phyloP scores from a whole-genome alignment of 2,113 vertebrate species.

The Ia io region DNA sequence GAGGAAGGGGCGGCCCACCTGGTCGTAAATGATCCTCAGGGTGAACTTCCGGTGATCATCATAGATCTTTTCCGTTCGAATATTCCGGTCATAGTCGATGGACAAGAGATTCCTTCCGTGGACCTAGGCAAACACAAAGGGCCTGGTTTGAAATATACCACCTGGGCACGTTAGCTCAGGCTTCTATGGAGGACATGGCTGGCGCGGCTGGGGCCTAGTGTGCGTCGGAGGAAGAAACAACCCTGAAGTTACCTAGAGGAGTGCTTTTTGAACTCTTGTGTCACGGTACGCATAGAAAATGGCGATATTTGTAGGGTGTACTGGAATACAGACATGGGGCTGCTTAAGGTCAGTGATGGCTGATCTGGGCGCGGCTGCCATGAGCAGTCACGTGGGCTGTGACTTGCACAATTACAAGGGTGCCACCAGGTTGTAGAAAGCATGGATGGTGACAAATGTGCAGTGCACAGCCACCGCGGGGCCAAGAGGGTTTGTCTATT shows the following conservation, averaged over 20 bases:
- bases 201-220: background rate
- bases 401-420: background rate
- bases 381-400: background rate
- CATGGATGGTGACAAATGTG: background rate
- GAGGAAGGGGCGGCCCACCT: slow-evolving; percentile 94
- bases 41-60: slow-evolving; percentile 99
- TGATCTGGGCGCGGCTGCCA: fast-evolving
- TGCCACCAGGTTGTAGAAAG: too few species aligned
- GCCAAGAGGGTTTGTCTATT: background rate
- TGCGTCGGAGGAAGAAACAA: background rate
- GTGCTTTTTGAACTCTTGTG: background rate
- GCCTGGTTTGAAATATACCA: background rate
- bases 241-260: background rate
- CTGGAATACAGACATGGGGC: background rate
- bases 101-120: slow-evolving; percentile 96
- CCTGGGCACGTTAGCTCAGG: fast-evolving
- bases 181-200: background rate
- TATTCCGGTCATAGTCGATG: slow-evolving; percentile 98
- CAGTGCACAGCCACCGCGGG: background rate
- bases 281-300: background rate
- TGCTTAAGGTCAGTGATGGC: background rate
- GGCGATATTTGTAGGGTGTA: background rate
- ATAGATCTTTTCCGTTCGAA: slow-evolving; percentile 98
- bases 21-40: slow-evolving; percentile 96
- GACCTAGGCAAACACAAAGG: slow-evolving; percentile 83